These are phyloP conservation scores for Belonocnema kinseyi DNA, from an alignment of 1,140 invertebrate species.

Conservation along the genomic window DNA sequence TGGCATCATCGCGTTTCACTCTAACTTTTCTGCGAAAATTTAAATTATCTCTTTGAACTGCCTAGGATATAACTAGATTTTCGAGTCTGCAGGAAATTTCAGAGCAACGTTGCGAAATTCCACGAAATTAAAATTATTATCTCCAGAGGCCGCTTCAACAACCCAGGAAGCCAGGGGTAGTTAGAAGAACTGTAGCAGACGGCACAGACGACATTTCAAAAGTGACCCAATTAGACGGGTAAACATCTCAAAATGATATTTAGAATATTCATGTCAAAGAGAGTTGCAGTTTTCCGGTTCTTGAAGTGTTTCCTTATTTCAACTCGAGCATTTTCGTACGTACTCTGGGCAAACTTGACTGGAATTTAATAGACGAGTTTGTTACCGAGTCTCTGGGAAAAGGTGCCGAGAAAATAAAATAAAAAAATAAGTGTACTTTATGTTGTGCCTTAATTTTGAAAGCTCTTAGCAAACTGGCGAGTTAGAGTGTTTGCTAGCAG, in stretches of 20 bases:
- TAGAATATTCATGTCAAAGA: slow-evolving; percentile 14
- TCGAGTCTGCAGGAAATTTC: too few relatives aligned
- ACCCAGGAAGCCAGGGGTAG: not conserved
- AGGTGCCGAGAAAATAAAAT: not conserved
- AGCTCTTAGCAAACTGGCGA: too few relatives aligned
- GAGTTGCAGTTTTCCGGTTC: slow-evolving; percentile 4
- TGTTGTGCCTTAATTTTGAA: not conserved
- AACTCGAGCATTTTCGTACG: not conserved
- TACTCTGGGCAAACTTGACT: not conserved
- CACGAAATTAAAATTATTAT: not conserved
- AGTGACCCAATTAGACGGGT: slow-evolving; percentile 6
- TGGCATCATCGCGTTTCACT: too few relatives aligned
- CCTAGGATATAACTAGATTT: too few relatives aligned
- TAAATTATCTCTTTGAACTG: too few relatives aligned
- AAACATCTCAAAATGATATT: not conserved
- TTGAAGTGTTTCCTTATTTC: slow-evolving; percentile 2
- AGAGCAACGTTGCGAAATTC: too few relatives aligned
- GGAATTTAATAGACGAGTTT: not conserved
- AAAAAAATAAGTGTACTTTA: not conserved
- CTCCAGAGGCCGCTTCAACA: not conserved
- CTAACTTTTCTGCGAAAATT: too few relatives aligned
- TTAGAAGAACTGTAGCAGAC: not conserved
- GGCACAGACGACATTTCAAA: not conserved
- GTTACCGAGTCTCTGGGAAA: not conserved
- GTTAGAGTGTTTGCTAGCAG: too few relatives aligned